Percentiles rank a stretch among this genome's conserved stretches.
Evolutionary conservation across 92 coral and sea anemone genomes (phyloP).

Genomic region (Porites lobata): DNA sequence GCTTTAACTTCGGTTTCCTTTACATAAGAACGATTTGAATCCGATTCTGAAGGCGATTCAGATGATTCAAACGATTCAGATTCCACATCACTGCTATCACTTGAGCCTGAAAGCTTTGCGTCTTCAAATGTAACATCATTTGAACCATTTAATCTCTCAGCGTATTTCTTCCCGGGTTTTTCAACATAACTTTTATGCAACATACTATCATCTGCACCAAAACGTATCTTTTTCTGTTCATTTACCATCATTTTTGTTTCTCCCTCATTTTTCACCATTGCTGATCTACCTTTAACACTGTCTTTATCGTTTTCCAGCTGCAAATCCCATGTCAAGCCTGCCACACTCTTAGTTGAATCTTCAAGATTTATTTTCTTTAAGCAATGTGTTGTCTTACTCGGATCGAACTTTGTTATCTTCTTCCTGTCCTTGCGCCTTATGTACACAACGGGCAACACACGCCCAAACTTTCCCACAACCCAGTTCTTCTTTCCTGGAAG

Average conservation of each 20-base stretch:
- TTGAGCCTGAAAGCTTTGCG: neutral
- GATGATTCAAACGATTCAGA: neutral
- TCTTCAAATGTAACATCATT: neutral
- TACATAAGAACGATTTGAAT: neutral
- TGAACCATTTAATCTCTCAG: neutral
- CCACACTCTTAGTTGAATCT: slow-evolving; percentile 29
- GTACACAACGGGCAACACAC: slow-evolving; percentile 88
- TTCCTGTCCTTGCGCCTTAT: slow-evolving; percentile 81
- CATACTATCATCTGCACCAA: neutral
- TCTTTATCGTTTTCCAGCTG: slow-evolving; percentile 8
- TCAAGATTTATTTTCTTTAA: slow-evolving; percentile 80
- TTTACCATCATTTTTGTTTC: neutral
- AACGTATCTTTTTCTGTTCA: neutral
- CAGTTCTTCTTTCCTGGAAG: slow-evolving; percentile 90
- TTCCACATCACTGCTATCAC: neutral
- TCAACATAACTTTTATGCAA: neutral
- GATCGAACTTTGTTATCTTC: slow-evolving; percentile 92
- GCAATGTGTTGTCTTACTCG: slow-evolving; percentile 91
- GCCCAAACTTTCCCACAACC: slow-evolving; percentile 97
- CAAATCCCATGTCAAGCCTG: slow-evolving; percentile 88
- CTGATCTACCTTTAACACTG: neutral
- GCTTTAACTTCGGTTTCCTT: too few relatives aligned
- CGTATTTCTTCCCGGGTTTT: neutral
- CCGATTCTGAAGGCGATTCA: neutral
- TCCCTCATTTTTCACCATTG: neutral